These are phyloP conservation scores for Nipponacmea schrenckii DNA, from an alignment of 2,888 invertebrate species.

Conservation along the genomic window DNA sequence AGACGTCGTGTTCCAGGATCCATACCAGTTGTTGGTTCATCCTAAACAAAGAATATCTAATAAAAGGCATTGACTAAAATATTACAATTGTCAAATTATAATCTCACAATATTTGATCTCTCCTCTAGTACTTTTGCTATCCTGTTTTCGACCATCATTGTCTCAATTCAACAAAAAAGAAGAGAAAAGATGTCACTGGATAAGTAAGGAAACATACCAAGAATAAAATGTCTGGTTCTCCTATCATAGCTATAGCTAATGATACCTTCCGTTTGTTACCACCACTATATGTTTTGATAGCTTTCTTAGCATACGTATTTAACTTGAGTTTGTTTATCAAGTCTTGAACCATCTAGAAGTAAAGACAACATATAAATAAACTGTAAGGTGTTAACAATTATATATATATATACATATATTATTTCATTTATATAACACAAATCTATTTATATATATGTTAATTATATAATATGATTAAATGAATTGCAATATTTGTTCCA, in stretches of 20 bases:
- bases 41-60: conserved; percentile 45
- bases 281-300: conserved; percentile 66
- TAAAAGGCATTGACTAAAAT: neutral
- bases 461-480: too few species aligned
- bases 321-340: conserved; percentile 59
- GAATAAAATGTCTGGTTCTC: conserved; percentile 67
- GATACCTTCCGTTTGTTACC: conserved; percentile 69
- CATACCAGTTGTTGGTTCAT: conserved; percentile 70
- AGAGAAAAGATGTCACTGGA: too few species aligned
- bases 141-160: too few species aligned
- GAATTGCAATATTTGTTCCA: too few species aligned
- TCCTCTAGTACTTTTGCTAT: neutral
- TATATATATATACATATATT: too few species aligned
- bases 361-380: neutral
- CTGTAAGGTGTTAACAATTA: too few species aligned
- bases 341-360: conserved; percentile 52
- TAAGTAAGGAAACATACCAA: conserved; percentile 51
- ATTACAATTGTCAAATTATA: neutral
- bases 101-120: neutral
- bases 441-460: too few species aligned
- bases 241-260: conserved; percentile 68
- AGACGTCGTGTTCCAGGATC: conserved; percentile 68
- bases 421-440: too few species aligned
- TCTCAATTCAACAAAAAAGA: too few species aligned
- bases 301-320: conserved; percentile 50